Evolutionary conservation across 2,888 invertebrate genomes (phyloP).

Genomic region (Eilema griseolum): DNA sequence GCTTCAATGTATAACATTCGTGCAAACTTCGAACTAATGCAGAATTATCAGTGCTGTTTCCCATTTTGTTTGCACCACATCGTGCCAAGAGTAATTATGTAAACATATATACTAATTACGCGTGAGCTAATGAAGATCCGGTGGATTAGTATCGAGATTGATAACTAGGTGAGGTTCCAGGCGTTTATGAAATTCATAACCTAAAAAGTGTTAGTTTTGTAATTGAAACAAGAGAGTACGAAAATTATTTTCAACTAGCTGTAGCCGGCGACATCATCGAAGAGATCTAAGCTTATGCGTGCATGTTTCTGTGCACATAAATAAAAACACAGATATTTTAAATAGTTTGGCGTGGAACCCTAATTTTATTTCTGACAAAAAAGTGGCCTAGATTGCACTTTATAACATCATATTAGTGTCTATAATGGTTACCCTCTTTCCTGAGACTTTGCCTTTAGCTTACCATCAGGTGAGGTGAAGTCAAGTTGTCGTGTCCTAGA

Average conservation of each 20-base stretch:
- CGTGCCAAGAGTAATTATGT: slow-evolving; percentile 40
- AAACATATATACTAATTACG: slow-evolving; percentile 47
- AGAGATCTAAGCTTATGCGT: no score
- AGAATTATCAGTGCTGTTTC: neutral
- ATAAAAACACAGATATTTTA: no score
- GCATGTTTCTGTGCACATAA: no score
- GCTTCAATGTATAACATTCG: no score
- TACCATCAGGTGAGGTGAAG: no score
- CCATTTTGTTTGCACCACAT: slow-evolving; percentile 28
- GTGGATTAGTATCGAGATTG: slow-evolving; percentile 35
- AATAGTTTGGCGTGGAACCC: neutral
- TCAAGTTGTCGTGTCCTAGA: no score
- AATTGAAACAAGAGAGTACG: neutral
- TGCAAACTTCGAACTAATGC: no score
- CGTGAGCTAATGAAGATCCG: slow-evolving; percentile 45
- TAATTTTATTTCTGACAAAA: neutral
- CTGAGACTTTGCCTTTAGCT: no score
- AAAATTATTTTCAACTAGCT: no score
- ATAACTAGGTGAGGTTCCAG: slow-evolving; percentile 18
- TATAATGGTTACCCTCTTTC: no score
- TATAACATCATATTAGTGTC: no score
- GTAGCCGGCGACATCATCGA: no score
- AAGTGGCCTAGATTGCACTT: neutral
- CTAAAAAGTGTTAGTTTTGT: neutral
- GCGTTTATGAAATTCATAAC: neutral